Conservation (phyloP, 1,140 invertebrate genomes). For the Panagrolaimus sp. region DNA sequence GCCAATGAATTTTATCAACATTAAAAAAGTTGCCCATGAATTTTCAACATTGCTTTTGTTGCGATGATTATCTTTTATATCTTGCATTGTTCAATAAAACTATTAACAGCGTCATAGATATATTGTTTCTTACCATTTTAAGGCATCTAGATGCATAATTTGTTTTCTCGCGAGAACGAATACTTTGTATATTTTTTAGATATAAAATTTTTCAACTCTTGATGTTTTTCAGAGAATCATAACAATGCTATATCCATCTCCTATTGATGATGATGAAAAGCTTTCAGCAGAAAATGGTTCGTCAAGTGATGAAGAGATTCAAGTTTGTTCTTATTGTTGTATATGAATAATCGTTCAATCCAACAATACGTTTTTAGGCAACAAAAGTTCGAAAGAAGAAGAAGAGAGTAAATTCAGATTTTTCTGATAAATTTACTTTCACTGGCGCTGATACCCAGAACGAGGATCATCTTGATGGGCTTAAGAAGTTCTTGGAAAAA, state of each 20-base stretch:
- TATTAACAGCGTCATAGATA: no score
- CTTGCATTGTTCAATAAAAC: no score
- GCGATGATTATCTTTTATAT: no score
- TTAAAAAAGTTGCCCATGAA: no score
- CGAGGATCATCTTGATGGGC: conserved; percentile 33
- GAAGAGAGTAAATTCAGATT: conserved; percentile 14
- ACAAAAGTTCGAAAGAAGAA: conserved; percentile 28
- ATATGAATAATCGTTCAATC: conserved; percentile 7
- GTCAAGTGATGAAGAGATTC: conserved; percentile 25
- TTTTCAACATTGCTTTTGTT: conserved; percentile 1
- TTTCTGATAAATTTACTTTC: conserved; percentile 28
- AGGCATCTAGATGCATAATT: neutral
- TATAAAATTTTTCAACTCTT: neutral
- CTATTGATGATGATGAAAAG: conserved; percentile 30
- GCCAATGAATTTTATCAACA: no score
- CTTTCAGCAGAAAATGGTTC: conserved; percentile 20
- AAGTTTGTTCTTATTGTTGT: conserved; percentile 16
- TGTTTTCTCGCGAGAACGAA: neutral
- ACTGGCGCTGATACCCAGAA: conserved; percentile 22
- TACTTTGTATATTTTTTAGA: neutral
- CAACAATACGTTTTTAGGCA: conserved; percentile 23
- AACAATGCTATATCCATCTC: conserved; percentile 23
- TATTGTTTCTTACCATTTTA: no score
- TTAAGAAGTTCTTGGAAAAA: conserved; percentile 37
- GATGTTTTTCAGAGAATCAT: neutral